These are phyloP conservation scores for Zosterops lateralis DNA, from an alignment of 2,113 vertebrate genomes.

Conservation along the genomic window DNA sequence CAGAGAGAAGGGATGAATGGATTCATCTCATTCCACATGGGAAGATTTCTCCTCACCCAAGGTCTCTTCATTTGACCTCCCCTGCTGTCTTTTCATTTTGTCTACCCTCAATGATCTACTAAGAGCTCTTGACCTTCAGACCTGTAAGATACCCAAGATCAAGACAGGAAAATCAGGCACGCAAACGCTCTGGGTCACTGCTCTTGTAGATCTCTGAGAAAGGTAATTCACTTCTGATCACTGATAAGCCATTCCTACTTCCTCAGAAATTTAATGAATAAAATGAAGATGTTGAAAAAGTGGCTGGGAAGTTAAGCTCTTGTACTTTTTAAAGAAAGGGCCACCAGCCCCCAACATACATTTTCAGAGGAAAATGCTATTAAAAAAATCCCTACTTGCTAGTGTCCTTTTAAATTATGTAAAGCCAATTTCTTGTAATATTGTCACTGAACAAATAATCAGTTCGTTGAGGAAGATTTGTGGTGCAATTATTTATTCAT, in stretches of 20 bases:
- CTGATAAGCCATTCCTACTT: neutral
- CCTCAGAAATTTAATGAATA: neutral
- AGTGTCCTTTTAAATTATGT: slow-evolving; percentile 71
- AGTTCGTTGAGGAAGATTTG: slow-evolving; percentile 71
- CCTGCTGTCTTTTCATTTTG: neutral
- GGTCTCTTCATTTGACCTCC: neutral
- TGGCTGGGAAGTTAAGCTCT: neutral
- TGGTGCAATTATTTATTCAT: slow-evolving; percentile 78
- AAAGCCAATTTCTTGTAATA: slow-evolving; percentile 69
- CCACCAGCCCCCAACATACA: fast-evolving
- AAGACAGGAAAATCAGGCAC: neutral
- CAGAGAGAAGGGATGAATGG: neutral
- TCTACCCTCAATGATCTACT: fast-evolving
- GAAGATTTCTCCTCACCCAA: neutral
- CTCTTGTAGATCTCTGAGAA: fast-evolving
- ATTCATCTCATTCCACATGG: neutral
- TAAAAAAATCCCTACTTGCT: slow-evolving; percentile 7
- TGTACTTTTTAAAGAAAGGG: neutral
- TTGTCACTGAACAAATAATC: slow-evolving; percentile 73
- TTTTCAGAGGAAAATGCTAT: slow-evolving; percentile 19
- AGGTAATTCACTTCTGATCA: neutral
- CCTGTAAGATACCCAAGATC: neutral
- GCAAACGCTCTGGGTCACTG: fast-evolving
- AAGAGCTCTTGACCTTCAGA: neutral
- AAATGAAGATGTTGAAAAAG: neutral